Evolutionary conservation across 2,888 invertebrate genomes (phyloP), one percentile per base, ranked within the genome.

Genomic region (Hemaris fuciformis): DNA sequence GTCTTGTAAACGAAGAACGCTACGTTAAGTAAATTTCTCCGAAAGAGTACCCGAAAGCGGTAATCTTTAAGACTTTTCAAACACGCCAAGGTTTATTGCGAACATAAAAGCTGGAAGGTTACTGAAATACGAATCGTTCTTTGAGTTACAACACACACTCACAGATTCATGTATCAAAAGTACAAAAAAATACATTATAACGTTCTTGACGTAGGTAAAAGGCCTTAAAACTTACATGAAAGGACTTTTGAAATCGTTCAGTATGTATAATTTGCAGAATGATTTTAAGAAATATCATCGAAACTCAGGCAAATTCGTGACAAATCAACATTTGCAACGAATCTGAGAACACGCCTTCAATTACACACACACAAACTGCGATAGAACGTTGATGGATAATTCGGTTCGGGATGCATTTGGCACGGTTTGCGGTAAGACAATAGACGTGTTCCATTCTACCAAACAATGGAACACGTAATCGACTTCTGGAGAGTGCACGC

Each of bases 381-480:
- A 53, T 31, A 10, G 31, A 27, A 53, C 53, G 7, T 15, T 53
- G 53, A 53, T 53, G 27, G 31, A 57, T 34, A 56, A 43, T 43
- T 31, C 31, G 53, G 53, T 53, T 27, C 18, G 53, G 18, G 31
- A 31, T 31, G 18, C 67, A 68, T 74, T 71, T 67, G 67, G 69
- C 70, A 73, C 68, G 73, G 70, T 66, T 64, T 69, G 68, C 66
- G 68, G 68, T 25, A 64, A 75, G 63, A 77, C 74, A 80, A 80
- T 76, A 66, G 71, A 64, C 61, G 61, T 66, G 67, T 62, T 64
- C 66, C 60, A 66, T 66, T 66, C 61, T 68, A 69, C 65, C 70
- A 72, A 74, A 75, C 71, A 74, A 71, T 71, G 65, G 66, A 68
- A 66, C 67, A 61, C 61, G 69, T 76, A 76, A 76, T 76, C 68